A percentile compares a stretch with the other conserved stretches of the same genome.
Evolutionary conservation across 2,113 vertebrate species (phyloP).

Genomic region (Rhea americana): DNA sequence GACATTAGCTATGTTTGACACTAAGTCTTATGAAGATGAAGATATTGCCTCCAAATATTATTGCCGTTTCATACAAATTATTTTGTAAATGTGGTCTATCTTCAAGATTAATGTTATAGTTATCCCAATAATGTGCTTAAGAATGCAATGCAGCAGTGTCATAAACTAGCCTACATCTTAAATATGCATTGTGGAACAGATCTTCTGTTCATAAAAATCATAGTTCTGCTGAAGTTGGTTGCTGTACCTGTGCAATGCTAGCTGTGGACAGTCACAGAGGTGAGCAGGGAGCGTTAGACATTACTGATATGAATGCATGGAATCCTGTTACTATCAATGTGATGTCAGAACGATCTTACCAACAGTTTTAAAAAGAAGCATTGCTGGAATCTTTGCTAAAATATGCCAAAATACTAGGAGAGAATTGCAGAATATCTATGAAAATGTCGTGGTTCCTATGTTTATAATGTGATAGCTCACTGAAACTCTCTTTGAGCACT

Average conservation of each 20-base stretch:
- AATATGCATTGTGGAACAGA: not conserved
- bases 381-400: not conserved
- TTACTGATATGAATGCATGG: not conserved
- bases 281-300: not conserved
- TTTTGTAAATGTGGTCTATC: not conserved
- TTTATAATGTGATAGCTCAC: not conserved
- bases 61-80: not conserved
- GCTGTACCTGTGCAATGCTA: not conserved
- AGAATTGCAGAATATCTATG: not conserved
- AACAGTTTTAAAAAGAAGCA: not conserved
- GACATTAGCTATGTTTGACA: not conserved
- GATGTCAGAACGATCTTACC: not conserved
- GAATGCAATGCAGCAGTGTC: not conserved
- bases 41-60: not conserved
- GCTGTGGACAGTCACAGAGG: slow-evolving; percentile 25
- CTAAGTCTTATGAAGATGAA: not conserved
- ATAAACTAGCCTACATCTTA: not conserved
- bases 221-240: slow-evolving; percentile 45
- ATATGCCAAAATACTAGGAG: not conserved
- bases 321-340: not conserved
- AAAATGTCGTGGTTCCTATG: not conserved
- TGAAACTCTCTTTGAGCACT: not conserved
- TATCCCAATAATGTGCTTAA: not conserved
- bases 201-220: slow-evolving; percentile 23
- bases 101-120: not conserved